Conservation (phyloP, 2,888 invertebrate genomes). For the Euphydryas editha region DNA sequence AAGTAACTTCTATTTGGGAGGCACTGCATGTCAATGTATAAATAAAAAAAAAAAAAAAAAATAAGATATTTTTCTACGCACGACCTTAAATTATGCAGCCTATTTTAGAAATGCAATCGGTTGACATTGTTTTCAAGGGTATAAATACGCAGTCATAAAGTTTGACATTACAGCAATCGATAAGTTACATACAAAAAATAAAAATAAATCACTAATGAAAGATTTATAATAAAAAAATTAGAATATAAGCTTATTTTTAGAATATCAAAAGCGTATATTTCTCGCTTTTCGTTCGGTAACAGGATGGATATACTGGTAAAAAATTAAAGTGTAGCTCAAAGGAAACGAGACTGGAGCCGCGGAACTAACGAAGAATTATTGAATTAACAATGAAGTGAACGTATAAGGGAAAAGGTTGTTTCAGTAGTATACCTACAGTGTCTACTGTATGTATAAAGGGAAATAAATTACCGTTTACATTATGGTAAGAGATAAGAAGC, state of each 20-base stretch:
- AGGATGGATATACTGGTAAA: slow-evolving; percentile 7
- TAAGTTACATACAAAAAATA: too few relatives aligned
- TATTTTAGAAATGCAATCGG: too few relatives aligned
- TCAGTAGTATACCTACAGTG: not conserved
- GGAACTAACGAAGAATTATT: slow-evolving; percentile 8
- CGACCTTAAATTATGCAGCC: too few relatives aligned
- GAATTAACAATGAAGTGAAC: not conserved
- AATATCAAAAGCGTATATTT: slow-evolving; percentile 1
- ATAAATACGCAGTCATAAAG: too few relatives aligned
- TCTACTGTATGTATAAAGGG: not conserved
- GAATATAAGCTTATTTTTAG: not conserved
- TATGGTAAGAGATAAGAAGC: too few relatives aligned
- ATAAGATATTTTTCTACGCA: too few relatives aligned
- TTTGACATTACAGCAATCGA: too few relatives aligned
- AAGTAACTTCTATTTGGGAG: too few relatives aligned
- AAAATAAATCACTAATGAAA: not conserved
- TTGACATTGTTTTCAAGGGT: too few relatives aligned
- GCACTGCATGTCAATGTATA: too few relatives aligned
- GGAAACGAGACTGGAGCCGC: not conserved
- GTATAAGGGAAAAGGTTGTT: not conserved
- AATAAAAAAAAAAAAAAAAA: too few relatives aligned
- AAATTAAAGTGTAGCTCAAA: not conserved
- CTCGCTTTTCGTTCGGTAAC: slow-evolving; percentile 1
- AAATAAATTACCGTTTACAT: not conserved
- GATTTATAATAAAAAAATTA: not conserved